These are phyloP conservation scores for Drosophila sp. DNA, from an alignment of 1,140 invertebrate genomes.

Conservation along the genomic window DNA sequence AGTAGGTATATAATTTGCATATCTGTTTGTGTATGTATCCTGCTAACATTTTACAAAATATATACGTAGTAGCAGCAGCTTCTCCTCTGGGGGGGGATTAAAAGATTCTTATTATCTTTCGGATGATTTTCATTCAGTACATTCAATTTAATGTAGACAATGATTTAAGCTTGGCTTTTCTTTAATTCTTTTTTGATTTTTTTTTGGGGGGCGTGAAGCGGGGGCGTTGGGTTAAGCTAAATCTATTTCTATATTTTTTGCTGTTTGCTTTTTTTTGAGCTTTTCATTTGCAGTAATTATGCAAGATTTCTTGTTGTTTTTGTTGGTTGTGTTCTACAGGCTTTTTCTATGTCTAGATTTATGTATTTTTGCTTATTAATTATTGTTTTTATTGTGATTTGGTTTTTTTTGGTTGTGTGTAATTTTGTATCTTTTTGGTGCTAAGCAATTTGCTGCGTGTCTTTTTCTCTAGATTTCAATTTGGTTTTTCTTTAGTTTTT, in stretches of 20 bases:
- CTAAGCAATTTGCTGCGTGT: constrained; percentile 78
- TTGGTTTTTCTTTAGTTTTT: constrained; percentile 37
- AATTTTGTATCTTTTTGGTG: constrained; percentile 76
- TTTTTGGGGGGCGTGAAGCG: not conserved
- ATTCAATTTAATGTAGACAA: constrained; percentile 33
- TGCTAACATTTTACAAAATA: constrained; percentile 55
- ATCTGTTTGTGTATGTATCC: constrained; percentile 24
- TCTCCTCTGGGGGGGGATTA: constrained; percentile 9
- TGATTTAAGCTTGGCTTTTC: constrained; percentile 41
- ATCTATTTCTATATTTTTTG: constrained; percentile 26
- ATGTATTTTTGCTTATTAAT: not conserved
- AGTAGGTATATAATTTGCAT: not conserved
- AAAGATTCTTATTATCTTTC: constrained; percentile 7
- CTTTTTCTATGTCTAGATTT: not conserved
- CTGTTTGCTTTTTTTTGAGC: constrained; percentile 22
- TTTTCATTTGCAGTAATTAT: constrained; percentile 21
- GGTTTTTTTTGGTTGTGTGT: constrained; percentile 49
- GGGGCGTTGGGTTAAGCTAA: not conserved
- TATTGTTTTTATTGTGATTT: constrained; percentile 18
- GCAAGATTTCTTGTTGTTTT: not conserved
- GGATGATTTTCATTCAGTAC: constrained; percentile 49
- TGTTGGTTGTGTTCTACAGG: not conserved
- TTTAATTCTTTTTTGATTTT: constrained; percentile 23
- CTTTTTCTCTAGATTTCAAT: constrained; percentile 55
- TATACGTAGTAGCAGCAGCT: constrained; percentile 33